Evolutionary conservation across 2,113 vertebrate species (phyloP).

Genomic region (Lucifuga dentata): DNA sequence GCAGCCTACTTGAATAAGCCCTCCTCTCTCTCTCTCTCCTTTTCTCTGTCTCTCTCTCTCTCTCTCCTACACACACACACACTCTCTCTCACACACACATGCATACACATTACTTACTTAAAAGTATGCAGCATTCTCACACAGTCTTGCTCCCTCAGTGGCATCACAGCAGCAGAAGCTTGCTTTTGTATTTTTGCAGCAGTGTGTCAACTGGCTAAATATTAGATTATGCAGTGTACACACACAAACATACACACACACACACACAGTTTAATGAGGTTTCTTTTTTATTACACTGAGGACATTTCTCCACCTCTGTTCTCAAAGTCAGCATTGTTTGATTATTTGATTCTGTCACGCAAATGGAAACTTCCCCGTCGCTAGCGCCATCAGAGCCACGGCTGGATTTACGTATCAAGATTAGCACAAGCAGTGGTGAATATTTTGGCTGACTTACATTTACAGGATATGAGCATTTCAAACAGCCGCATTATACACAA

Average conservation of each 20-base stretch:
- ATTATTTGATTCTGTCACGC: not conserved
- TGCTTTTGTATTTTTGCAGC: conserved; percentile 7
- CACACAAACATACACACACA: no score
- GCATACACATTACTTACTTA: no score
- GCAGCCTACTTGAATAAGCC: conserved; percentile 37
- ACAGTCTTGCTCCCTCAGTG: not conserved
- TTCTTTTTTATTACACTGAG: no score
- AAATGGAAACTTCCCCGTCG: conserved; percentile 21
- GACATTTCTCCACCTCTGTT: conserved; percentile 11
- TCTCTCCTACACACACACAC: not conserved
- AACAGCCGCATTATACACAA: conserved; percentile 35
- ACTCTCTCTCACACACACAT: not conserved
- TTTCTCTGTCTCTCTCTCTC: not conserved
- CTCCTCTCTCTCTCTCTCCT: conserved; percentile 18
- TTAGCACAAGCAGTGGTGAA: no score
- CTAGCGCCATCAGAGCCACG: no score
- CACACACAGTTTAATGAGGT: not conserved
- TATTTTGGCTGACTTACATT: no score
- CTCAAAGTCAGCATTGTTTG: not conserved
- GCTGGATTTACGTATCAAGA: no score
- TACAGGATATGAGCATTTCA: conserved; percentile 9
- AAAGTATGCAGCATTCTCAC: conserved; percentile 19
- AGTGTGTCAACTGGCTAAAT: not conserved
- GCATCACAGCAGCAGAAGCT: not conserved
- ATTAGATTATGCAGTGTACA: no score